These are phyloP conservation scores for Excalfactoria chinensis DNA, from an alignment of 2,113 vertebrate genomes.

Conservation along the genomic window DNA sequence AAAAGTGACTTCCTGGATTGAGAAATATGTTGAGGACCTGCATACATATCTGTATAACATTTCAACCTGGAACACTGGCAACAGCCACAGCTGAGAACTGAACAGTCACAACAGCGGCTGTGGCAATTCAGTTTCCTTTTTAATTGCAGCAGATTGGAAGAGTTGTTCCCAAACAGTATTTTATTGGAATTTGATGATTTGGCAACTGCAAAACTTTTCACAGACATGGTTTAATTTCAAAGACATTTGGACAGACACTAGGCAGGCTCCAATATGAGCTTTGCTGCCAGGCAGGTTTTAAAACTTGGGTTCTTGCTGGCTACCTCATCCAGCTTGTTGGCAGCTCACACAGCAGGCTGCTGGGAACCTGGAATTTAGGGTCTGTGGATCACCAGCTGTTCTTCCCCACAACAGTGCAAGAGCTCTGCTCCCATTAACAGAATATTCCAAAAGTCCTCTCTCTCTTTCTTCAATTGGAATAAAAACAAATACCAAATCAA, in stretches of 20 bases:
- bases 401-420: background rate
- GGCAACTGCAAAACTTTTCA: background rate
- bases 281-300: background rate
- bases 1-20: background rate
- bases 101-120: background rate
- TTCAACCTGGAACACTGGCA: background rate
- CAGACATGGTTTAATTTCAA: conserved; percentile 24
- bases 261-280: background rate
- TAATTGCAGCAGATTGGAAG: background rate
- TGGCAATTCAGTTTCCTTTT: background rate
- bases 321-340: background rate
- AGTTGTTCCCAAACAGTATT: background rate
- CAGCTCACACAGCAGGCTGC: background rate
- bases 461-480: background rate
- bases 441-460: background rate
- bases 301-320: background rate
- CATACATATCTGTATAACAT: background rate
- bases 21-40: background rate
- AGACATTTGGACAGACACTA: background rate
- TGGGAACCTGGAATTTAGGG: background rate
- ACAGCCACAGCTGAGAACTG: background rate
- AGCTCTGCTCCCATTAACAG: background rate
- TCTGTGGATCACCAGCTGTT: background rate
- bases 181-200: conserved; percentile 9
- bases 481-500: background rate